These are phyloP conservation scores for Macrophya alboannulata DNA, from an alignment of 2,888 invertebrate species.

Conservation along the genomic window DNA sequence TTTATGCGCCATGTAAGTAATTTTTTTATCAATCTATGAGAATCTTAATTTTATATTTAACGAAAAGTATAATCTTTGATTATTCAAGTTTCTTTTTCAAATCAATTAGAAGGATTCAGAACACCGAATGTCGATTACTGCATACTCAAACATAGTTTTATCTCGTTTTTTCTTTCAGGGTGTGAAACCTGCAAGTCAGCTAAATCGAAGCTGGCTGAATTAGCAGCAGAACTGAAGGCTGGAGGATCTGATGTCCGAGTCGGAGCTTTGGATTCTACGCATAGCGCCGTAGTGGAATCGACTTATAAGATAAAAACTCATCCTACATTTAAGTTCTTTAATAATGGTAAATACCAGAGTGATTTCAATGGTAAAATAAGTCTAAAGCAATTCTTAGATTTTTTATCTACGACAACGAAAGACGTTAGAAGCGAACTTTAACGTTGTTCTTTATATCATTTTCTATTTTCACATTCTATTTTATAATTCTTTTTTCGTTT, in stretches of 20 bases:
- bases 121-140: background rate
- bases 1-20: conserved; percentile 88
- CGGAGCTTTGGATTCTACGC: conserved; percentile 86
- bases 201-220: conserved; percentile 85
- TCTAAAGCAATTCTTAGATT: conserved; percentile 74
- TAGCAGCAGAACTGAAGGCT: conserved; percentile 81
- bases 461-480: conserved; percentile 1
- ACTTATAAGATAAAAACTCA: conserved; percentile 84
- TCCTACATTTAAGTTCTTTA: conserved; percentile 86
- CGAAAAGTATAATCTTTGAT: background rate
- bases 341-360: conserved; percentile 81
- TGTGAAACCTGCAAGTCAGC: conserved; percentile 87
- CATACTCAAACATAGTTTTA: background rate
- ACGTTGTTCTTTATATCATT: conserved; percentile 11
- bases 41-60: background rate
- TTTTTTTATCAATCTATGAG: conserved; percentile 40
- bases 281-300: conserved; percentile 83
- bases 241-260: conserved; percentile 77
- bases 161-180: conserved; percentile 81
- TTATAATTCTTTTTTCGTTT: background rate
- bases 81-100: background rate
- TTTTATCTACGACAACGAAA: conserved; percentile 81
- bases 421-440: conserved; percentile 57
- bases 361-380: conserved; percentile 84
- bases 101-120: background rate